Percentiles rank a stretch among this genome's conserved stretches.
Conservation (phyloP, 2,888 invertebrate genomes). For the Cantharis nigra region DNA sequence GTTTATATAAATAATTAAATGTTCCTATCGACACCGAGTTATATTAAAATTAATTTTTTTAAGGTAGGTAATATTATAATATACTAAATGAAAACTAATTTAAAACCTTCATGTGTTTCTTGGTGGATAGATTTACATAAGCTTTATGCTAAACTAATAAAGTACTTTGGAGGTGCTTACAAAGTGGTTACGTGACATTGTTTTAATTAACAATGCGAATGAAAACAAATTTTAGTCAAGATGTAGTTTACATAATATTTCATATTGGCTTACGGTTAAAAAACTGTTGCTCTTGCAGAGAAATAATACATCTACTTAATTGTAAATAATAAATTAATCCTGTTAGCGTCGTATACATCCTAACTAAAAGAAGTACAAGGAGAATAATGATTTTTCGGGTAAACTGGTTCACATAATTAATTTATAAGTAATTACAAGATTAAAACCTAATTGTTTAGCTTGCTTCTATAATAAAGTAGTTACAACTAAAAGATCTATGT, state of each 20-base stretch:
- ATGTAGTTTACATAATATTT: neutral
- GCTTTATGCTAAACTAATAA: constrained; percentile 1
- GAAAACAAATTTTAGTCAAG: neutral
- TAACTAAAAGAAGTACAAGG: too few species aligned
- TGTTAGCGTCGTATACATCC: too few species aligned
- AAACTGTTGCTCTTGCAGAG: neutral
- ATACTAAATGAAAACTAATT: neutral
- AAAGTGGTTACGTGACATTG: constrained; percentile 1
- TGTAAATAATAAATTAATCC: too few species aligned
- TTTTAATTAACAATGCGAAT: neutral
- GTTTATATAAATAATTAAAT: neutral
- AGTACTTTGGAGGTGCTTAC: neutral
- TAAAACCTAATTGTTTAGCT: too few species aligned
- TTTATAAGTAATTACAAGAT: neutral
- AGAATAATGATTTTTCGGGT: too few species aligned
- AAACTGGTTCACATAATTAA: neutral
- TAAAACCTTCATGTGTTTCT: neutral
- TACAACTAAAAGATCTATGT: too few species aligned
- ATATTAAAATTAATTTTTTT: neutral
- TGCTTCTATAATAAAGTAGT: too few species aligned
- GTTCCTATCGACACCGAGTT: neutral
- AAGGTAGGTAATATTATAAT: neutral
- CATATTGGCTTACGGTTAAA: neutral
- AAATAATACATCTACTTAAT: neutral
- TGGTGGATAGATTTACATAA: constrained; percentile 1